Percentiles rank a stretch among this genome's conserved stretches.
Evolutionary conservation across 2,113 vertebrate genomes (phyloP).

Genomic region (Furnarius figulus): DNA sequence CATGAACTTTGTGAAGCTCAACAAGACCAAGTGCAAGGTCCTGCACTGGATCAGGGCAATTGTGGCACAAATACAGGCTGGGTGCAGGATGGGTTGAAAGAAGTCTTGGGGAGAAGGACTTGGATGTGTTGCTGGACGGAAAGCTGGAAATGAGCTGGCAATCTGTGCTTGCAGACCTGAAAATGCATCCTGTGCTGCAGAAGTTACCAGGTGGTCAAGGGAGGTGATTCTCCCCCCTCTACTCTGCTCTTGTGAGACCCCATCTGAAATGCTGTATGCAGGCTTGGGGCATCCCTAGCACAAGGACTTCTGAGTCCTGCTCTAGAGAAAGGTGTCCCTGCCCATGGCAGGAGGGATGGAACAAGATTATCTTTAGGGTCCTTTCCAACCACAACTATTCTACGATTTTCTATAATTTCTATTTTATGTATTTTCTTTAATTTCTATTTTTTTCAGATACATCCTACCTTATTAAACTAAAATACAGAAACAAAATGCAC

Average conservation of each 20-base stretch:
- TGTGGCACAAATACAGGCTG: not conserved
- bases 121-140: not conserved
- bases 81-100: not conserved
- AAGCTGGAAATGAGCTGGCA: not conserved
- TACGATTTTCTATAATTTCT: not conserved
- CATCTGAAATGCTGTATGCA: not conserved
- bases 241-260: not conserved
- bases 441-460: not conserved
- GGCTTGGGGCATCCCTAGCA: not conserved
- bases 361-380: not conserved
- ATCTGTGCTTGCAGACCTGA: not conserved
- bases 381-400: not conserved
- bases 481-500: not conserved
- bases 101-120: not conserved
- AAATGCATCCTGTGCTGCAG: not conserved
- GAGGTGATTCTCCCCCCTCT: not conserved
- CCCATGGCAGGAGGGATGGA: not conserved
- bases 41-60: rapidly evolving
- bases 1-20: not conserved
- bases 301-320: not conserved
- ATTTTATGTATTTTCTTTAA: not conserved
- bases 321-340: not conserved
- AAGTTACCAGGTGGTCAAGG: not conserved
- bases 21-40: not conserved
- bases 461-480: not conserved